These are phyloP conservation scores for Rhodinocichla rosea DNA, from an alignment of 2,113 vertebrate genomes.

Conservation along the genomic window DNA sequence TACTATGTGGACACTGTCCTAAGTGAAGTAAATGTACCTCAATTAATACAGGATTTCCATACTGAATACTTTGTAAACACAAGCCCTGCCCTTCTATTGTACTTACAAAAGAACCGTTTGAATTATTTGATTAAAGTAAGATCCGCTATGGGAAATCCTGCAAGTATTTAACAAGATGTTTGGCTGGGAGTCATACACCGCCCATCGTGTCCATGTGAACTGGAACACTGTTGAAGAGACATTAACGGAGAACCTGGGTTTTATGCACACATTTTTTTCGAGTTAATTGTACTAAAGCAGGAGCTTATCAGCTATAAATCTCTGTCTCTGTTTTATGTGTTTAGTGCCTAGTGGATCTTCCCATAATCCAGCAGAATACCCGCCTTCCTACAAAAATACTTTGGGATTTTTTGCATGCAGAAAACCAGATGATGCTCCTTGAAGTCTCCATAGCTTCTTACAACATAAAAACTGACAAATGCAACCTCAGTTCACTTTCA, in stretches of 20 bases:
- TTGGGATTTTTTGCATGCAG: not conserved
- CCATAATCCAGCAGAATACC: not conserved
- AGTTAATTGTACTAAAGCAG: not conserved
- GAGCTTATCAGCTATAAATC: not conserved
- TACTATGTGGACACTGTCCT: not conserved
- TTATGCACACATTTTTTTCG: not conserved
- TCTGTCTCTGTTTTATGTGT: not conserved
- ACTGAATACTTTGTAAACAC: slow-evolving; percentile 61
- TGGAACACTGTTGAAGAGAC: not conserved
- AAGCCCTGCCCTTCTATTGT: slow-evolving; percentile 62
- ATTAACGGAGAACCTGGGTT: rapidly evolving
- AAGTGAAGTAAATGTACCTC: slow-evolving; percentile 19
- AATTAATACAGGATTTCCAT: slow-evolving; percentile 66
- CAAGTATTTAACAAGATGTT: slow-evolving; percentile 54
- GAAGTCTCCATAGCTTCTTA: not conserved
- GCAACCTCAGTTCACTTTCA: not conserved
- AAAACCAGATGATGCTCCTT: not conserved
- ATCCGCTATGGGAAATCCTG: slow-evolving; percentile 62
- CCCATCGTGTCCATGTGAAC: not conserved
- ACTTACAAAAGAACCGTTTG: slow-evolving; percentile 47
- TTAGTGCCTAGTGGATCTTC: not conserved
- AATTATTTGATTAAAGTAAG: slow-evolving; percentile 66
- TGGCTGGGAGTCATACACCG: not conserved
- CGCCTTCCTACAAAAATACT: not conserved
- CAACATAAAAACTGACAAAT: not conserved